Evolutionary conservation across 2,888 invertebrate genomes (phyloP), one percentile per base, ranked within the genome.

Genomic region (Apocheima hispidaria): DNA sequence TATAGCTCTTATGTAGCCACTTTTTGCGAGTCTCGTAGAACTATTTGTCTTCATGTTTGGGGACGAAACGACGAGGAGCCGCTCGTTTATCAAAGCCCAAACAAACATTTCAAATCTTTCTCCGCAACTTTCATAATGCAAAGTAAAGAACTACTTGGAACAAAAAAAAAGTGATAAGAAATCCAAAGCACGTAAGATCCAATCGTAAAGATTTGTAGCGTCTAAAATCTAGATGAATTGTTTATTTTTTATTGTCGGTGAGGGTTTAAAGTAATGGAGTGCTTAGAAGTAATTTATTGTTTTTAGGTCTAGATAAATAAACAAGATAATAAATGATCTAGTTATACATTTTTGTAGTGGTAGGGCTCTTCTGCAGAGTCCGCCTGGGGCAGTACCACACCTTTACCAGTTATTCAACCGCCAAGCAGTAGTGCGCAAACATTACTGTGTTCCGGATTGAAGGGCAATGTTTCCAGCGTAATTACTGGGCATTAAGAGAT

Each of bases 1-100:
- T 57, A 46, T 30, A 20, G 41, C 21, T 16, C 21, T 16, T 43
- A 43, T 30, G 54, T 46, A 23, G 33, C 30, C 49, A 62, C 54
- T 63, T 69, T 69, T 69, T 67, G 63, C 49, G 55, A 9, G 59
- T 43, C 59, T 61, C 50, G 59, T 55, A 68, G 73, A 80, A 77
- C 83, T 78, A 83, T 84, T 81, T 80, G 66, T 84, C 83, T 82
- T 79, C 79, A 82, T 81, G 76, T 71, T 63, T 66, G 51, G 69
- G 69, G 72, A 78, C 77, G 79, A 81, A 79, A 56, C 30, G 56
- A 51, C 44, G 38, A 77, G 71, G 61, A 56, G 6, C 28, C 58
- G 73, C 74, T 81, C 82, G 73, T 82, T 82, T 75, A 83, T 83
- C 83, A 83, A 73, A 78, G 66, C 65, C 68, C 54, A 60, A 68